Base-by-base conservation (phyloP, 2,888 invertebrate genomes). In the Leptinotarsa rubiginosa region DNA sequence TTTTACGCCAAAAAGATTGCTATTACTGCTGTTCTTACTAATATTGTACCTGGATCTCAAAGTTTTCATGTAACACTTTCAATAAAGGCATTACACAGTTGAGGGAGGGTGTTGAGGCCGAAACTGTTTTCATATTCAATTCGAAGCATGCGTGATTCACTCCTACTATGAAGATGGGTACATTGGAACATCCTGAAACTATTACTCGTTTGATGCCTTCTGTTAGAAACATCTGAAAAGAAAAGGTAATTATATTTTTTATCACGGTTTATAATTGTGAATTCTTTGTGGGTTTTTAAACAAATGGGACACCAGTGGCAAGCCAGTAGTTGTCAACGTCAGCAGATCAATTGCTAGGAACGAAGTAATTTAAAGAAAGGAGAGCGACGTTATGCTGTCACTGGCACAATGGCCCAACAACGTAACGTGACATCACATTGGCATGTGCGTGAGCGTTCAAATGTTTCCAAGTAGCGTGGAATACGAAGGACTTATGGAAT, bases 131-230 rank as follows among this genome's bases (percentile, higher is more conserved):
- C 80, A 81, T 81, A 5, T 74, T 66, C 7, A 76, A 64, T 20
- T 79, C 78, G 64, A 77, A 78, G 64, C 80, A 80, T n/a, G 77
- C 75, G 64, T 81, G 81, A 52, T 81, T 81, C 1, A 81, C 79
- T 15, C 81, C 81, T 64, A 81, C 67, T 49, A 76, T 70, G 54
- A 80, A 81, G 47, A 81, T 76, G 1, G 81, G 80, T 47, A 79
- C 72, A 56, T 80, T 78, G 13, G 78, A 70, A 67, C 75, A 77
- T 18, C 81, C 81, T 12, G 79, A 75, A 50, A 77, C 77, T 70
- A 81, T 75, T 13, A 79, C 79, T 18, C 75, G 50, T 71, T 80
- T 79, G 15, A 80, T 74, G n/a, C 76, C 76, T 59, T 75, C 77
- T 65, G 74, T 77, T 50, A 79, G 47, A 56, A 75, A 73, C 66